Evolutionary conservation across 2,797 vertebrate genomes (phyloP), one percentile per base, ranked within the genome.

Genomic region (Mus minutoides): DNA sequence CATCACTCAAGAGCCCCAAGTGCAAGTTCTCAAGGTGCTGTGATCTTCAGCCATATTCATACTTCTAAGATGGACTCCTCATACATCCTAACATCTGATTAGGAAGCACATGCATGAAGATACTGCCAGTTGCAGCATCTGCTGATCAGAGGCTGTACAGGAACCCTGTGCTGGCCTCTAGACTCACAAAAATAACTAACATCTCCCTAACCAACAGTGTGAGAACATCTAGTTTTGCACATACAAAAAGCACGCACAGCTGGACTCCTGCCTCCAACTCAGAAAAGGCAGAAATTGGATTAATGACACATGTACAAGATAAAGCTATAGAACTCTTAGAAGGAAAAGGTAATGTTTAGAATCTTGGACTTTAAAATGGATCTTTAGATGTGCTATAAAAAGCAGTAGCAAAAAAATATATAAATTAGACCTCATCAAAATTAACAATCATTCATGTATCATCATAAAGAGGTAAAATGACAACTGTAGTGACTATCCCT

Each of bases 1-100:
- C 5, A 34, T 96, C 64, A 94, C 93, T 86, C 75, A 88, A 67
- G 64, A 69, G 31, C 54, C 94, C 84, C 31, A 71, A 69, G 67
- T 19, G 3, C 67, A 60, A 93, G 86, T 67, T 49, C 62, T 86
- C 34, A 78, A 89, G 80, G 67, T 49, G 85, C 83, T 96, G 82
- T 80, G 64, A 92, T 62, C 89, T 26, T 58, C 58, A 69, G 10
- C 31, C 88, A 21, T 88, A 94, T 85, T 79, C 37, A 43, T 71
- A 71, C 84, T 93, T 87, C 79, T 17, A 60, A 43, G 52, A 60
- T 62, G 78, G 91, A 78, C 31, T 64, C 78, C 69, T 31, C 46
- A 91, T 24, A 73, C 76, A 64, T 46, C 16, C 52, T 88, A 73
- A 46, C 31, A 7, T 79, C 73, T 4, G 58, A 22, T 31, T 71